Base-by-base conservation (phyloP, 64 coral and sea anemone species). In the Stylophora pistillata region DNA sequence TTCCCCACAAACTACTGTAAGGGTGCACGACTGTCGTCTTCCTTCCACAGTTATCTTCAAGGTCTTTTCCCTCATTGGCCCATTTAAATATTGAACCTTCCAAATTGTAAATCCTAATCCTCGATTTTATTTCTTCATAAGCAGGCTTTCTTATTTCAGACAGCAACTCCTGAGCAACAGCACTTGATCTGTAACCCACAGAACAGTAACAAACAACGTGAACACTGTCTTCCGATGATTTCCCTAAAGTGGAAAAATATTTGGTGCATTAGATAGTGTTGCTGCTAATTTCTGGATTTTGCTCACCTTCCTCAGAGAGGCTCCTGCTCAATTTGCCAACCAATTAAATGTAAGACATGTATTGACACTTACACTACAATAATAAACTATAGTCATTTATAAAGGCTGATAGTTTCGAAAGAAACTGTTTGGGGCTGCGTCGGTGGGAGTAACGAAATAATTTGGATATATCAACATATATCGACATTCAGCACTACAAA, bases 1-100 rank as follows among this genome's bases (percentile, higher is more conserved):
- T 94, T 63, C 88, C 93, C 87, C 87, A 94, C 15, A 94, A 18
- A 16, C 17, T 23, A 70, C 86, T 94, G 25, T 94, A 94, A n/a
- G 93, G 93, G 79, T 94, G 93, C 41, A 85, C 88, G 52, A 73
- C 25, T 4, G 55, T 15, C 73, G 81, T 86, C 16, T 74, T 73
- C 20, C 71, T 60, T 53, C 84, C 76, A 71, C 14, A 56, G 58
- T 61, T 56, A 56, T 94, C 92, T 61, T 90, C 80, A 23, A 94
- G 78, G 1, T 79, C 55, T 70, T 37, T 94, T n/a, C 88, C 76
- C 54, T 94, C 93, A 74, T 94, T 90, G 32, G 93, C 93, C 93
- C 93, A 94, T 68, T 94, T 94, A 53, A 94, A 86, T 52, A 94
- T 86, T 37, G 88, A 86, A 18, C 93, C 93, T 55, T 94, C 93